These are phyloP conservation scores for Heliconius nattereri DNA, from an alignment of 1,140 invertebrate genomes.

Conservation along the genomic window DNA sequence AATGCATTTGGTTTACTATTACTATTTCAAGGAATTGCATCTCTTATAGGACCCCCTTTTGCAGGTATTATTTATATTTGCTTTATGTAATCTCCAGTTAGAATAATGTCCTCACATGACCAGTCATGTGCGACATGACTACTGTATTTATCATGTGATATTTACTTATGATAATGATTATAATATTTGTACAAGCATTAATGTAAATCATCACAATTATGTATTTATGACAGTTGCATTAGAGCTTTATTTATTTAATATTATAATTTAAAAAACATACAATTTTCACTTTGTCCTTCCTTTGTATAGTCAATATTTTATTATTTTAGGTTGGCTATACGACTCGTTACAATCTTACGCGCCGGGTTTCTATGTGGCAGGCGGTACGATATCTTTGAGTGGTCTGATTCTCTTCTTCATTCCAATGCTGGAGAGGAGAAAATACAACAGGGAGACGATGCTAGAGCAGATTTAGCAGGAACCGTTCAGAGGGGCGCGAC, in stretches of 20 bases:
- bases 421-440: conserved; percentile 86
- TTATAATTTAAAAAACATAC: neutral
- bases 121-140: neutral
- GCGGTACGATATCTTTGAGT: conserved; percentile 90
- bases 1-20: conserved; percentile 96
- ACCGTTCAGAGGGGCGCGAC: conserved; percentile 46
- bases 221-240: neutral
- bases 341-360: conserved; percentile 90
- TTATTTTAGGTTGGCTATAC: conserved; percentile 87
- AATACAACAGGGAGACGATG: conserved; percentile 51
- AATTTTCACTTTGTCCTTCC: neutral
- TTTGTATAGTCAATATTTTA: conserved; percentile 18
- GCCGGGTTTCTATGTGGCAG: conserved; percentile 91
- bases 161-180: neutral
- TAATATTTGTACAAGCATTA: conserved; percentile 13
- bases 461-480: conserved; percentile 74
- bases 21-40: conserved; percentile 95
- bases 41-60: conserved; percentile 93
- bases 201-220: neutral
- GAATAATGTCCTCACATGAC: conserved; percentile 3
- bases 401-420: conserved; percentile 94
- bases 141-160: conserved; percentile 2
- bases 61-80: conserved; percentile 84
- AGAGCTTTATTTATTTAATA: neutral
- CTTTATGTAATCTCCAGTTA: neutral